phyloP scores from a whole-genome alignment of 2,113 vertebrate genomes.

The Anhinga rufa region DNA sequence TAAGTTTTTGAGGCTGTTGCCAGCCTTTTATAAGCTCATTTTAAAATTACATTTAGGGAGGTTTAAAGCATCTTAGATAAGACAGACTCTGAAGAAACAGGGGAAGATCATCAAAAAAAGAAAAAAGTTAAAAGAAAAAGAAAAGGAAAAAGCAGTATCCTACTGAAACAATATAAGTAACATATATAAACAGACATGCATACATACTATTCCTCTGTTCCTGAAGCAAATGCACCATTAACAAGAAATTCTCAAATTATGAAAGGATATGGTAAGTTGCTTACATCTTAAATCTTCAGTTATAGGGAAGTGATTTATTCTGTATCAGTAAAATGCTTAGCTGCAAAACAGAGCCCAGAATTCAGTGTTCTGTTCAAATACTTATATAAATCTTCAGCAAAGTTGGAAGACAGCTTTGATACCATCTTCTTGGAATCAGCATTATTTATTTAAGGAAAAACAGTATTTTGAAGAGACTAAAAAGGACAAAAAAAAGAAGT shows the following conservation, averaged over 20 bases:
- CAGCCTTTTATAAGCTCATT: background rate
- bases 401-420: background rate
- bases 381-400: background rate
- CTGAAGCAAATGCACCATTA: background rate
- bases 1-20: slow-evolving; percentile 5
- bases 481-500: background rate
- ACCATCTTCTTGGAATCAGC: background rate
- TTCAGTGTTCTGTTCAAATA: background rate
- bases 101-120: background rate
- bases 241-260: background rate
- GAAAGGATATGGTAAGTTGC: background rate
- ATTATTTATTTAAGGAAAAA: slow-evolving; percentile 14
- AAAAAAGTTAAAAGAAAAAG: background rate
- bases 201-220: background rate
- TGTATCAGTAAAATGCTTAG: background rate
- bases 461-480: background rate
- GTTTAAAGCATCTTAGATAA: background rate
- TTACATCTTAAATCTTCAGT: background rate
- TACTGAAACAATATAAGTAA: background rate
- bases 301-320: background rate
- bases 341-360: background rate
- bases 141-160: background rate
- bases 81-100: background rate
- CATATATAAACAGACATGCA: background rate
- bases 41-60: background rate